A percentile compares a stretch with the other conserved stretches of the same genome.
These are phyloP conservation scores for Hydrozoanthus gracilis DNA, from an alignment of 92 coral and sea anemone genomes.

Conservation along the genomic window DNA sequence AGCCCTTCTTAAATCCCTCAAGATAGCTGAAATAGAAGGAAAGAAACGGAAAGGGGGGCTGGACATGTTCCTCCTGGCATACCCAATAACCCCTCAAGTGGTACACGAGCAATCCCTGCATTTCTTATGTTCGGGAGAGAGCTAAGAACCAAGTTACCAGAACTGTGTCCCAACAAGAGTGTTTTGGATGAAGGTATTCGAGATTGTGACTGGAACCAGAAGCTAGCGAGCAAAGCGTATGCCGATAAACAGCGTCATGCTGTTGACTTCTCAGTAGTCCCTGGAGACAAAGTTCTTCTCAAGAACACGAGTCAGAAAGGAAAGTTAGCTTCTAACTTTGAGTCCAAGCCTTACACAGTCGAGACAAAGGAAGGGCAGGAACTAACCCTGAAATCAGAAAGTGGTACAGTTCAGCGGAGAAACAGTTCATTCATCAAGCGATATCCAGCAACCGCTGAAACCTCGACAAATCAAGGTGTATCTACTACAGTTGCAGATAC, in stretches of 20 bases:
- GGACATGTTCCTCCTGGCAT: slow-evolving; percentile 58
- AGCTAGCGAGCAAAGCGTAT: slow-evolving; percentile 45
- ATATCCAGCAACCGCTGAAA: slow-evolving; percentile 30
- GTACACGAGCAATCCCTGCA: slow-evolving; percentile 59
- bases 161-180: slow-evolving; percentile 45
- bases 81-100: slow-evolving; percentile 54
- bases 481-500: slow-evolving; percentile 13
- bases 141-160: slow-evolving; percentile 54
- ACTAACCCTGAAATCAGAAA: slow-evolving; percentile 39
- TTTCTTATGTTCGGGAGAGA: slow-evolving; percentile 59
- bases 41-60: slow-evolving; percentile 45
- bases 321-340: slow-evolving; percentile 44
- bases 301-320: slow-evolving; percentile 60
- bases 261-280: slow-evolving; percentile 31
- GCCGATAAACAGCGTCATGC: slow-evolving; percentile 42
- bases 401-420: slow-evolving; percentile 44
- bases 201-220: slow-evolving; percentile 52
- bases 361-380: slow-evolving; percentile 59
- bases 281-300: slow-evolving; percentile 54
- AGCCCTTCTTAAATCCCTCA: slow-evolving; percentile 45
- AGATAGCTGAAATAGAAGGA: slow-evolving; percentile 55
- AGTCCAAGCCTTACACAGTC: slow-evolving; percentile 62
- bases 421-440: slow-evolving; percentile 60
- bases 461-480: slow-evolving; percentile 1
- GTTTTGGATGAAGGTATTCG: slow-evolving; percentile 54